These are phyloP conservation scores for Rhineura floridana DNA, from an alignment of 2,113 vertebrate species.

Conservation along the genomic window DNA sequence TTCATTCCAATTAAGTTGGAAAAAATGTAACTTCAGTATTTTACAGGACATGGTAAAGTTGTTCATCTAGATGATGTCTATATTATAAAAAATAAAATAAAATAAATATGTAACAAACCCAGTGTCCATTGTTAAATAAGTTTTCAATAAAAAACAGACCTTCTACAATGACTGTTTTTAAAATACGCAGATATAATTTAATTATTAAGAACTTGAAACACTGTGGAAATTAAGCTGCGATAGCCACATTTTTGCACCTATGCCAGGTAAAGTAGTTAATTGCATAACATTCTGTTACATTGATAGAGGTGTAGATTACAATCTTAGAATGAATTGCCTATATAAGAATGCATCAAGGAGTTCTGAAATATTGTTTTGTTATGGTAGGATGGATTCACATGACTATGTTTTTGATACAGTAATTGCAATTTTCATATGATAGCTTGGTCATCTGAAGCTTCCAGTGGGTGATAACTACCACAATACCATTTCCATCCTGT, in stretches of 20 bases:
- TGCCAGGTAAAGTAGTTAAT: constrained; percentile 74
- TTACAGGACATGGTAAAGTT: constrained; percentile 80
- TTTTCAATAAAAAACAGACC: constrained; percentile 79
- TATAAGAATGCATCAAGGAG: constrained; percentile 74
- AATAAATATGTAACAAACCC: constrained; percentile 84
- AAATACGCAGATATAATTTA: constrained; percentile 79
- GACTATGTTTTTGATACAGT: constrained; percentile 34
- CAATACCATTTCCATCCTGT: not conserved
- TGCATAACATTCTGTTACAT: constrained; percentile 74
- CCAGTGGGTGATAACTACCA: not conserved
- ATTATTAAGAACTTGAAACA: constrained; percentile 76
- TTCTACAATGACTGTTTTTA: constrained; percentile 76
- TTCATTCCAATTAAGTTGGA: constrained; percentile 76
- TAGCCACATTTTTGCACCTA: constrained; percentile 75
- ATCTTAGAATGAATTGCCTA: constrained; percentile 72
- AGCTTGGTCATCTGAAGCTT: not conserved
- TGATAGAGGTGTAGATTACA: constrained; percentile 76
- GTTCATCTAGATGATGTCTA: constrained; percentile 82
- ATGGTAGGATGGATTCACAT: constrained; percentile 40
- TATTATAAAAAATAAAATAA: constrained; percentile 84
- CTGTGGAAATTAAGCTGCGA: constrained; percentile 73
- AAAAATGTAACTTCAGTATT: constrained; percentile 80
- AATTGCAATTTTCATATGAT: not conserved
- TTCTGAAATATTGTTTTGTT: constrained; percentile 66
- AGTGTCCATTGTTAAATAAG: constrained; percentile 81